These are phyloP conservation scores for Toxostoma redivivum DNA, from an alignment of 2,113 vertebrate genomes.

Conservation along the genomic window DNA sequence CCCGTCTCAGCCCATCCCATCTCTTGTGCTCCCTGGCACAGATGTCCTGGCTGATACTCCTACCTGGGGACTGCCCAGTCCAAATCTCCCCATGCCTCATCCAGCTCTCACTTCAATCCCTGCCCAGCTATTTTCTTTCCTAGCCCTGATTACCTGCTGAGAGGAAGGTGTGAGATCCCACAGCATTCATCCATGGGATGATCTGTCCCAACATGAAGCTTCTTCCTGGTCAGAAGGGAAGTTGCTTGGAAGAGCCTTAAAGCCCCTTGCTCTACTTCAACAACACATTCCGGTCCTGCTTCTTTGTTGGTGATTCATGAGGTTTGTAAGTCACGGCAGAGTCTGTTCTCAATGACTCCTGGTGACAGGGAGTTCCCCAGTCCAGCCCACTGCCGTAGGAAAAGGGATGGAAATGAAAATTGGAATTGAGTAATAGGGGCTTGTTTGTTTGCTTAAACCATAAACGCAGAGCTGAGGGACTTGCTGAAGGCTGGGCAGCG, in stretches of 20 bases:
- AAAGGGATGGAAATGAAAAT: background rate
- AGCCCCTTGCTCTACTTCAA: background rate
- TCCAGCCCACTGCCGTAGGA: accelerated
- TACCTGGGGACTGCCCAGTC: background rate
- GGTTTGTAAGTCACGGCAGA: background rate
- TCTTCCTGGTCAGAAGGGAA: background rate
- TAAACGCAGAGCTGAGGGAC: background rate
- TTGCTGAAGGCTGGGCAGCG: background rate
- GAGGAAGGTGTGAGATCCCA: background rate
- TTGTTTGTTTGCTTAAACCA: slow-evolving; percentile 28
- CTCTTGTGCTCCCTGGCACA: background rate
- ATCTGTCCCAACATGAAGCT: background rate
- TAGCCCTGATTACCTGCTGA: background rate
- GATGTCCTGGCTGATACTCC: background rate
- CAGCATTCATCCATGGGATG: background rate
- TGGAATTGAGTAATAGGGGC: background rate
- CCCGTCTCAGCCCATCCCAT: background rate
- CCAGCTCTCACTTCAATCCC: background rate
- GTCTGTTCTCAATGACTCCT: background rate
- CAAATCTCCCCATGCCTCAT: background rate
- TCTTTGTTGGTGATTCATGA: background rate
- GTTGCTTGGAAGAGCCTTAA: background rate
- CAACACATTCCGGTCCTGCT: background rate
- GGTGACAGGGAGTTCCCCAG: background rate
- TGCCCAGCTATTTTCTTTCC: background rate